phyloP scores from a whole-genome alignment of 2,113 vertebrate species.

The Tragelaphus scriptus region DNA sequence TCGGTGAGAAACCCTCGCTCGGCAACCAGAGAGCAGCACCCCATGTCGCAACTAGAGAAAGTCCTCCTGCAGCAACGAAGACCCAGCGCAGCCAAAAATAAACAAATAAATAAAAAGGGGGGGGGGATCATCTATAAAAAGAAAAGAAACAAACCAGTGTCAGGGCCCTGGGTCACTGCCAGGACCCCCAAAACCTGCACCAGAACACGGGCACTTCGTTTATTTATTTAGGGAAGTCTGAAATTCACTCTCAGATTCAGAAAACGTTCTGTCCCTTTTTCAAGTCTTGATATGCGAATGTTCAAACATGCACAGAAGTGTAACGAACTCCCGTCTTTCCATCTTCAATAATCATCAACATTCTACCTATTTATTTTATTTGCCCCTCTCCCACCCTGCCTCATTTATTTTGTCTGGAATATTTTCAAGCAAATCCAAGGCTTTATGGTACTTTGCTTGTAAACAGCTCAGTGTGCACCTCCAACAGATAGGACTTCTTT shows the following conservation, averaged over 20 bases:
- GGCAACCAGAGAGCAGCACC: not conserved
- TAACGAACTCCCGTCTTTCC: not conserved
- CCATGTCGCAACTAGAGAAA: not conserved
- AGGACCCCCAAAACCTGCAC: not conserved
- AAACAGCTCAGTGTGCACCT: not conserved
- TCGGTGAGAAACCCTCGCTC: fast-evolving
- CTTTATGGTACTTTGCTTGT: not conserved
- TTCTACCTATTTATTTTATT: not conserved
- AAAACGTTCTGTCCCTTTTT: not conserved
- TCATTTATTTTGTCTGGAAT: not conserved
- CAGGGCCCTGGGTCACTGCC: not conserved
- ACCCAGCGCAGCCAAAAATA: not conserved
- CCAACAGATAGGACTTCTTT: not conserved
- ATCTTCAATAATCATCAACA: not conserved
- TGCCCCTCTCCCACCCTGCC: not conserved
- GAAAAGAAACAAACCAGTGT: not conserved
- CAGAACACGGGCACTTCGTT: not conserved
- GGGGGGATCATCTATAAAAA: fast-evolving
- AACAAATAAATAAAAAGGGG: not conserved
- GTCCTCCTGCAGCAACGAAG: not conserved
- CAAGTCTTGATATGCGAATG: not conserved
- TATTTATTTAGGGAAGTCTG: not conserved
- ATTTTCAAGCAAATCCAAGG: not conserved
- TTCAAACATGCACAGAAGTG: not conserved
- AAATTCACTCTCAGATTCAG: not conserved